phyloP scores from a whole-genome alignment of 2,113 vertebrate genomes.

The Orcinus orca region DNA sequence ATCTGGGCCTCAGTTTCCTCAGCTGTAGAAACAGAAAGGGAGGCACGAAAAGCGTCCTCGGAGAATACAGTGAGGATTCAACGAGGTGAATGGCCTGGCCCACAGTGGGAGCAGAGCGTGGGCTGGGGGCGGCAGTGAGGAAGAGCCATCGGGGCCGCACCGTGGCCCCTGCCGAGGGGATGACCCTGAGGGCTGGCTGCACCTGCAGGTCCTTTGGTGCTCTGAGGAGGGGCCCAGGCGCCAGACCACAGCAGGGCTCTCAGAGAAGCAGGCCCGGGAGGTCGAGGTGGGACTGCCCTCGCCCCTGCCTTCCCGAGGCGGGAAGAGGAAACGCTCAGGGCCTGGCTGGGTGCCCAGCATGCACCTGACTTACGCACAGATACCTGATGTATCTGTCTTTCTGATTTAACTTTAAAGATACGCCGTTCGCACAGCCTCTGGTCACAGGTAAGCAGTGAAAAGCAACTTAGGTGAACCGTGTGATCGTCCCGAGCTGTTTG shows the following conservation, averaged over 20 bases:
- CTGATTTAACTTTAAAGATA: neutral
- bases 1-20: neutral
- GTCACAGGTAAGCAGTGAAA: neutral
- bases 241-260: neutral
- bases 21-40: neutral
- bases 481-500: neutral
- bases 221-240: neutral
- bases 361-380: no score
- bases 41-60: neutral
- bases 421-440: neutral
- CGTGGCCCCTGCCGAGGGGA: fast-evolving
- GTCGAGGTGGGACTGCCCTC: neutral
- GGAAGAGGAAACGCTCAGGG: neutral
- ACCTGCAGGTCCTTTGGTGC: fast-evolving
- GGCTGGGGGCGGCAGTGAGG: neutral
- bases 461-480: neutral
- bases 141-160: fast-evolving
- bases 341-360: neutral
- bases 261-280: neutral
- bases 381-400: neutral
- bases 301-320: neutral
- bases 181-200: neutral
- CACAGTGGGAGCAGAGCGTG: fast-evolving
- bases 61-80: neutral
- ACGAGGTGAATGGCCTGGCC: neutral